Base-by-base conservation (phyloP, 2,113 vertebrate genomes). In the Rhea pennata region DNA sequence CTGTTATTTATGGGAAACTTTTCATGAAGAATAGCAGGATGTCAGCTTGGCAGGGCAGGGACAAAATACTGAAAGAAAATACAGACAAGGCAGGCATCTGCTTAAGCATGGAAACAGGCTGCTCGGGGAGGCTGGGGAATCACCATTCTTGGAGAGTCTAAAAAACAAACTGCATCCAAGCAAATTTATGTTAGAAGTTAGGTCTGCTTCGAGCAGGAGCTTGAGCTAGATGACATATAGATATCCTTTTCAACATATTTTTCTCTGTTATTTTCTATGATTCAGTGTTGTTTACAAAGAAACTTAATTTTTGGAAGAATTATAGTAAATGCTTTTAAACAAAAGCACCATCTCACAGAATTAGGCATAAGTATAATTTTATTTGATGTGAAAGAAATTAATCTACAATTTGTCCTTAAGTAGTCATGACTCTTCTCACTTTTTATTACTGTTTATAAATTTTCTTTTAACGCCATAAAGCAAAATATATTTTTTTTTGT, bases 221-320 rank as follows among this genome's bases (percentile, higher is more conserved):
- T 26, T 61, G 39, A 9, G 82, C 12, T 73, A 72, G 46, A 54
- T 23, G 16, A 36, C 9, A 62, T 54, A 40, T 15, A 88, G 51
- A 77, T 3, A 16, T 61, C 9, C 11, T 4, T 83, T 69, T 8
- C 10, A 56, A 39, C 6, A 17, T 13, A 22, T 19, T 4, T 14
- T 17, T 27, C 14, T 6, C 22, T 39, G 5, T 81, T 2, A 15
- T 81, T 91, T 73, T 65, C 3, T 5, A 24, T 69, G 15, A 50
- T 42, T 67, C 5, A 3, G 3, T 23, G 19, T 33, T 48, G 3
- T 2, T 87, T 6, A 70, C 40, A 54, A 10, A 84, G 15, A 69
- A 23, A 1, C 19, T 0, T 0, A 12, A 3, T 65, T 8, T 36
- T 14, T 69, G n/a, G 50, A 50, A 44, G n/a, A 53, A 22, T 51